A percentile compares a stretch with the other conserved stretches of the same genome.
Conservation (phyloP, 2,888 invertebrate genomes). For the Cheilosia vulpina region DNA sequence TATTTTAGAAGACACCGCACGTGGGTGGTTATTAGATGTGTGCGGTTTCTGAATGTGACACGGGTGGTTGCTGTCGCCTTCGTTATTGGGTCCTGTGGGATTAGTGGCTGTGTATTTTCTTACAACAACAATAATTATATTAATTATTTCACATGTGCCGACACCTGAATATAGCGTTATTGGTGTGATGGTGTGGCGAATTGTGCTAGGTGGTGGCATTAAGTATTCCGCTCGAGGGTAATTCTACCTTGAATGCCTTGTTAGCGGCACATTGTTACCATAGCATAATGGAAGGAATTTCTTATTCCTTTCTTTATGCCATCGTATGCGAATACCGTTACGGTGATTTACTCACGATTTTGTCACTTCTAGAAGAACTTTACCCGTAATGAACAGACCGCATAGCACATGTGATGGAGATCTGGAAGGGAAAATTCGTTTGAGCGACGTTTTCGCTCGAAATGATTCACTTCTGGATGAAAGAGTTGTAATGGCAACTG, state of each 20-base stretch:
- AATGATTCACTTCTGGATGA: slow-evolving; percentile 24
- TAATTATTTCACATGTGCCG: slow-evolving; percentile 71
- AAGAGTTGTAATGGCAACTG: neutral
- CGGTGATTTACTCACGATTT: slow-evolving; percentile 73
- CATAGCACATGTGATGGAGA: neutral
- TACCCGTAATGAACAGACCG: slow-evolving; percentile 60
- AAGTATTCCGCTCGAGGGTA: slow-evolving; percentile 59
- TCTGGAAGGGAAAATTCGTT: slow-evolving; percentile 42
- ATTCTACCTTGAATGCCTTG: slow-evolving; percentile 70
- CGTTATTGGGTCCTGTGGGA: slow-evolving; percentile 54
- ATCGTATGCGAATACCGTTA: slow-evolving; percentile 60
- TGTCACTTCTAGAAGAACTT: slow-evolving; percentile 49
- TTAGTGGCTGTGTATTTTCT: slow-evolving; percentile 72
- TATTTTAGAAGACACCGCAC: slow-evolving; percentile 48
- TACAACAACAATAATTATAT: slow-evolving; percentile 74
- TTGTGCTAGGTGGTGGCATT: slow-evolving; percentile 52
- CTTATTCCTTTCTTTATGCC: slow-evolving; percentile 51
- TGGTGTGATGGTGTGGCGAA: slow-evolving; percentile 20
- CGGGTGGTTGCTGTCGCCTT: slow-evolving; percentile 34
- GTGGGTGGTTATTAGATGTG: slow-evolving; percentile 71
- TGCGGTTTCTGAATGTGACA: slow-evolving; percentile 71
- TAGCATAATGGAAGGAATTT: slow-evolving; percentile 67
- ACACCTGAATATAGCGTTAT: slow-evolving; percentile 49
- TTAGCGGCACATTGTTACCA: slow-evolving; percentile 65
- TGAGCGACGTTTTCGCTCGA: slow-evolving; percentile 59